A percentile compares a stretch with the other conserved stretches of the same genome.
Evolutionary conservation across 1,140 invertebrate genomes (phyloP).

Genomic region (Colletes gigas): DNA sequence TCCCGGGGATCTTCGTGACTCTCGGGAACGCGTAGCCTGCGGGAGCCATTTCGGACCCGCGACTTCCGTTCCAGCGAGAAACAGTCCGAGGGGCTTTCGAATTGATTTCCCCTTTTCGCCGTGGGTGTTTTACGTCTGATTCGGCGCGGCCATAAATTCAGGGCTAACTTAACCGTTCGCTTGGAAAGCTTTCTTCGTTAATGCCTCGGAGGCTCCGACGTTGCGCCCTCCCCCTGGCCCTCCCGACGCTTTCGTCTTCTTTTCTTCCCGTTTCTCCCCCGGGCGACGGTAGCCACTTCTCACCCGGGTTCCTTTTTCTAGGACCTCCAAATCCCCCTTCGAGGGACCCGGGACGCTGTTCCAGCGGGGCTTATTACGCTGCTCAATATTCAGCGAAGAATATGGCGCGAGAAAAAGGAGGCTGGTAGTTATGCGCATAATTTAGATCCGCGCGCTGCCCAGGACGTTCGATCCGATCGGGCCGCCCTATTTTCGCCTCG

Average conservation of each 20-base stretch:
- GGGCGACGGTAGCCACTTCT: slow-evolving; percentile 5
- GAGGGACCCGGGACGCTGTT: slow-evolving; percentile 1
- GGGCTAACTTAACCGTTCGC: slow-evolving; percentile 59
- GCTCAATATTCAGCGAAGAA: slow-evolving; percentile 44
- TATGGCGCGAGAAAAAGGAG: slow-evolving; percentile 29
- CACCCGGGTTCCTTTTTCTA: slow-evolving; percentile 22
- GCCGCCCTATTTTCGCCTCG: not conserved
- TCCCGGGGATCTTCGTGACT: slow-evolving; percentile 3
- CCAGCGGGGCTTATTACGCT: slow-evolving; percentile 38
- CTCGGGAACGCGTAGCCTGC: slow-evolving; percentile 7
- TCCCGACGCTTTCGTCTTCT: not conserved
- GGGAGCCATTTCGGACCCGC: slow-evolving; percentile 50
- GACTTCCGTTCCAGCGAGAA: slow-evolving; percentile 54
- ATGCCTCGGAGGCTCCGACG: slow-evolving; percentile 39
- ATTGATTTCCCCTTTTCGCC: slow-evolving; percentile 63
- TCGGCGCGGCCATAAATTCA: slow-evolving; percentile 58
- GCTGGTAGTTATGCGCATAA: slow-evolving; percentile 45
- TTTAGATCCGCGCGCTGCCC: not conserved
- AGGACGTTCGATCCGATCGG: not conserved
- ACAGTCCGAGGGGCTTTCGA: slow-evolving; percentile 44
- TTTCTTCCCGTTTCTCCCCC: not conserved
- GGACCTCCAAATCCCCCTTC: slow-evolving; percentile 33
- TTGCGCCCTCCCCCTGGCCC: not conserved
- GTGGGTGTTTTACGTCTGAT: slow-evolving; percentile 61
- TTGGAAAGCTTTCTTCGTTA: slow-evolving; percentile 65